Conservation (phyloP, 2,797 vertebrate species). For the Melanotaenia trifasciata region DNA sequence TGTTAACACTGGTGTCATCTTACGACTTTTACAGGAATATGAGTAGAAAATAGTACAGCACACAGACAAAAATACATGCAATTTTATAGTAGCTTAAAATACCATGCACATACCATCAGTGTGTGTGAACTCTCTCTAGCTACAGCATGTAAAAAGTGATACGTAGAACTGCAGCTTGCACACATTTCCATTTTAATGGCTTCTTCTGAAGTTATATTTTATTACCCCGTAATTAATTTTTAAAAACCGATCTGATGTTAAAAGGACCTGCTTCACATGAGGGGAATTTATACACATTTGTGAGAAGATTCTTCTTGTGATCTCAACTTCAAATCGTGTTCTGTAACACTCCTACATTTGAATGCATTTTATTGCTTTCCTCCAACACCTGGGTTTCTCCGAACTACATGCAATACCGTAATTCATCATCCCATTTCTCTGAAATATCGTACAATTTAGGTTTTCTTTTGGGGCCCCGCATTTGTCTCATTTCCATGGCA, state of each 20-base stretch:
- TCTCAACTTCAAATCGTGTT: background rate
- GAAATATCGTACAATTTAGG: background rate
- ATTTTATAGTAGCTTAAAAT: slow-evolving; percentile 30
- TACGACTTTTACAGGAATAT: slow-evolving; percentile 15
- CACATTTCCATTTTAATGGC: background rate
- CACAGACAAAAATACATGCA: slow-evolving; percentile 19
- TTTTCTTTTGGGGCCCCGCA: too few relatives aligned
- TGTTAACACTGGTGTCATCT: slow-evolving; percentile 41
- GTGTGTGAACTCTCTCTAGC: slow-evolving; percentile 8
- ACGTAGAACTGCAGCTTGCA: background rate
- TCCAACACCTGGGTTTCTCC: background rate
- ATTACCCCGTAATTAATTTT: background rate
- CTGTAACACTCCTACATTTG: too few relatives aligned
- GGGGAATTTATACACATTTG: too few relatives aligned
- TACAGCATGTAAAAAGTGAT: slow-evolving; percentile 1
- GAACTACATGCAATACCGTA: background rate
- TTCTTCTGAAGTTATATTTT: background rate
- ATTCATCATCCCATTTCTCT: background rate
- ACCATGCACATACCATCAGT: slow-evolving; percentile 1
- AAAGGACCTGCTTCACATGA: background rate
- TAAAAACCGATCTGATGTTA: background rate
- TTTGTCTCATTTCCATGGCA: too few relatives aligned
- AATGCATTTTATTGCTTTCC: background rate
- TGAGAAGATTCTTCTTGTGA: background rate
- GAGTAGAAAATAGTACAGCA: slow-evolving; percentile 14